These are phyloP conservation scores for Agriopis marginaria DNA, from an alignment of 2,888 invertebrate species.

Conservation along the genomic window DNA sequence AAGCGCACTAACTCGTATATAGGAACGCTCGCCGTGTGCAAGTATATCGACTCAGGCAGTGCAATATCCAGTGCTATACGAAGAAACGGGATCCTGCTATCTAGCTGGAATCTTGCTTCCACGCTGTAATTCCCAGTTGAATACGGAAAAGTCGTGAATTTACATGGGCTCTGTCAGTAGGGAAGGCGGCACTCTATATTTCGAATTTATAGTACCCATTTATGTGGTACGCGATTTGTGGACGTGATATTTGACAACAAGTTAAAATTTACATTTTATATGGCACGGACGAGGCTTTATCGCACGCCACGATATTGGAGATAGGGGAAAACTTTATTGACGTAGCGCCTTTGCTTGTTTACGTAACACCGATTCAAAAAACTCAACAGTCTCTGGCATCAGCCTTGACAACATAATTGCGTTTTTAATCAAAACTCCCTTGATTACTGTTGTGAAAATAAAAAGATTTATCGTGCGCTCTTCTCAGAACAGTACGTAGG, in stretches of 20 bases:
- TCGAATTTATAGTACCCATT: slow-evolving; percentile 74
- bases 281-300: slow-evolving; percentile 63
- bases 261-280: slow-evolving; percentile 77
- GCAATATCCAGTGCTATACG: slow-evolving; percentile 57
- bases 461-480: not conserved
- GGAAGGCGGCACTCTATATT: slow-evolving; percentile 66
- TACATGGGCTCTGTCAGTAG: slow-evolving; percentile 71
- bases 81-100: slow-evolving; percentile 60
- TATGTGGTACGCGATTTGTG: slow-evolving; percentile 72
- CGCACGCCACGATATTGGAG: slow-evolving; percentile 47
- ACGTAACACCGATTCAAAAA: slow-evolving; percentile 23
- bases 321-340: slow-evolving; percentile 47
- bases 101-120: slow-evolving; percentile 71
- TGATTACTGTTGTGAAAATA: slow-evolving; percentile 7
- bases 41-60: slow-evolving; percentile 53
- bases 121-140: slow-evolving; percentile 76
- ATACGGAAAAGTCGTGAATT: slow-evolving; percentile 82
- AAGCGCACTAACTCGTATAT: not conserved
- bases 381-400: slow-evolving; percentile 16
- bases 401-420: slow-evolving; percentile 24
- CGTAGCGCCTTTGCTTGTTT: slow-evolving; percentile 28
- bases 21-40: slow-evolving; percentile 35
- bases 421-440: slow-evolving; percentile 20
- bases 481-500: not conserved
- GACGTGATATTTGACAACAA: slow-evolving; percentile 79